phyloP scores from a whole-genome alignment of 2,113 vertebrate species.

The Pomatorhinus ruficollis region DNA sequence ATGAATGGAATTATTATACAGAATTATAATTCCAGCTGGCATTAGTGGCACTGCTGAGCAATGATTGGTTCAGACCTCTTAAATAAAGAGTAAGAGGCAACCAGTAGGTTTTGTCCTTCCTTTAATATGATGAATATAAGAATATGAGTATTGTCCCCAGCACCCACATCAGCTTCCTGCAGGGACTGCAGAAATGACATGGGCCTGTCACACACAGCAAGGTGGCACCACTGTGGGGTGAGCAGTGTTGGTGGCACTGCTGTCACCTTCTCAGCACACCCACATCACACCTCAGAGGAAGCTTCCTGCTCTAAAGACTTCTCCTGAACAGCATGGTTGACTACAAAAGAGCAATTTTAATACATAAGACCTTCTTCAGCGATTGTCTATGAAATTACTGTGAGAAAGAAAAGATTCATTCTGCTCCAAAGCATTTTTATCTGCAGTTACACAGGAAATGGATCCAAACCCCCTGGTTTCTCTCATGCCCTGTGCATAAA shows the following conservation, averaged over 20 bases:
- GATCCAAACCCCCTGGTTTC: background rate
- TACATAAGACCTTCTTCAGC: accelerated
- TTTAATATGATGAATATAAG: background rate
- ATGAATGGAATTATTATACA: background rate
- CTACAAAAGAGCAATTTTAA: background rate
- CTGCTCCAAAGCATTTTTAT: background rate
- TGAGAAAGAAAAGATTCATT: background rate
- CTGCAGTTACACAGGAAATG: background rate
- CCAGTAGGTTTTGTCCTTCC: background rate
- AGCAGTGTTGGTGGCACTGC: background rate
- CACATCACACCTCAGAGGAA: background rate
- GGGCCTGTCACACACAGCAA: background rate
- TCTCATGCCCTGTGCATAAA: background rate
- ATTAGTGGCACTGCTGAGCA: background rate
- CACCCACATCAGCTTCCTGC: background rate
- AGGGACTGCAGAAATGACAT: background rate
- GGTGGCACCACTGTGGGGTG: background rate
- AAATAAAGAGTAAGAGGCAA: background rate
- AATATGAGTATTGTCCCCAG: background rate
- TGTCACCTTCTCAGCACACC: background rate
- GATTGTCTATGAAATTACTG: background rate
- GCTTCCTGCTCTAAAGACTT: background rate
- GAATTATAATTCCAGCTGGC: background rate
- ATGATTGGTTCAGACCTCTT: background rate
- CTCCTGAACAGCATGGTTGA: accelerated